Percentiles rank a stretch among this genome's conserved stretches.
Conservation (phyloP, 2,888 invertebrate species). For the Scaptomyza caliginosa region DNA sequence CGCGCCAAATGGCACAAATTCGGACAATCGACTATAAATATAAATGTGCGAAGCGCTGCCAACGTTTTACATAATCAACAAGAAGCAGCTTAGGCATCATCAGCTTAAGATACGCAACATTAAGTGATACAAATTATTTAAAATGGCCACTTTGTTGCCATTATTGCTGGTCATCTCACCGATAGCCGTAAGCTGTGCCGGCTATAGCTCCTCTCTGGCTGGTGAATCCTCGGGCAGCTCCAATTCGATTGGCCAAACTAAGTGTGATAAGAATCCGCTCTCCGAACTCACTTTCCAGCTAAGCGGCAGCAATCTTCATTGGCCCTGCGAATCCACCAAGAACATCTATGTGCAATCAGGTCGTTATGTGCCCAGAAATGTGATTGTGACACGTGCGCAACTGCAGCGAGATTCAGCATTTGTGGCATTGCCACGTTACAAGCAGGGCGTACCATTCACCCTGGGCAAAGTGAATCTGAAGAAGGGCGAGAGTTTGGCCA, state of each 20-base stretch:
- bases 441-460: slow-evolving; percentile 87
- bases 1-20: slow-evolving; percentile 42
- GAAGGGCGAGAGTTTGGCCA: slow-evolving; percentile 85
- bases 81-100: slow-evolving; percentile 7
- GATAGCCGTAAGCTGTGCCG: slow-evolving; percentile 18
- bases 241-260: slow-evolving; percentile 50
- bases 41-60: slow-evolving; percentile 47
- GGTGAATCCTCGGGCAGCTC: slow-evolving; percentile 14
- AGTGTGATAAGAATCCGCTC: slow-evolving; percentile 72
- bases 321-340: slow-evolving; percentile 86
- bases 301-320: slow-evolving; percentile 84
- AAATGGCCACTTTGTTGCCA: slow-evolving; percentile 31
- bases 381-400: slow-evolving; percentile 87
- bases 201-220: slow-evolving; percentile 32
- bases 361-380: slow-evolving; percentile 86
- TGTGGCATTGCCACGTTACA: slow-evolving; percentile 87
- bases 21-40: slow-evolving; percentile 51
- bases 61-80: slow-evolving; percentile 49
- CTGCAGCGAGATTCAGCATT: slow-evolving; percentile 86
- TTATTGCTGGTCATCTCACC: slow-evolving; percentile 24
- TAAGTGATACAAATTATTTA: background rate
- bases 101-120: background rate
- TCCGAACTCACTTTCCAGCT: slow-evolving; percentile 81
- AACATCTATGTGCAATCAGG: slow-evolving; percentile 86
- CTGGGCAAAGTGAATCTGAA: slow-evolving; percentile 86